phyloP scores from a whole-genome alignment of 2,113 vertebrate species.

The Nycticebus coucang region DNA sequence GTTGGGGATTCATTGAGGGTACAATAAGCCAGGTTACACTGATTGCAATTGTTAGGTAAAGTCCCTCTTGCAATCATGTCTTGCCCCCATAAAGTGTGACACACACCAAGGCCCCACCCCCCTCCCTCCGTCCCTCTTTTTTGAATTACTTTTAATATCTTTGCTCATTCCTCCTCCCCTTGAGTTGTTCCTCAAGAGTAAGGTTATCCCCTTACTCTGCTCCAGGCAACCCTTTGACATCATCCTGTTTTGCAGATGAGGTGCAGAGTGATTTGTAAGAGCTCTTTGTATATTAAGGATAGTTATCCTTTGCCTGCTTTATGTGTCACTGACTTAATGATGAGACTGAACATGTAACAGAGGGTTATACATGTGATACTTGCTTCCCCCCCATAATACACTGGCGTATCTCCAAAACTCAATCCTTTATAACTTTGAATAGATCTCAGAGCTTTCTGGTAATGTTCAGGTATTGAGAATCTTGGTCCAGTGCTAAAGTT shows the following conservation, averaged over 20 bases:
- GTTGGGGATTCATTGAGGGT: no score
- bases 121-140: no score
- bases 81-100: no score
- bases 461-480: neutral
- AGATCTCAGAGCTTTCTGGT: neutral
- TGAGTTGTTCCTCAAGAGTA: neutral
- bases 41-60: no score
- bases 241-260: no score
- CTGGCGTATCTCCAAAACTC: neutral
- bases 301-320: neutral
- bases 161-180: neutral
- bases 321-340: neutral
- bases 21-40: no score
- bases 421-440: neutral
- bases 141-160: neutral
- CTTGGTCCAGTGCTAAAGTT: neutral
- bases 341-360: neutral
- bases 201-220: no score
- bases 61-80: no score
- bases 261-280: neutral
- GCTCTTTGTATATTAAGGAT: conserved; percentile 20
- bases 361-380: neutral
- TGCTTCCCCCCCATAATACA: neutral
- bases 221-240: no score
- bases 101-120: no score